Conservation (phyloP, 2,797 vertebrate species). For the Pangasius larnaudii region DNA sequence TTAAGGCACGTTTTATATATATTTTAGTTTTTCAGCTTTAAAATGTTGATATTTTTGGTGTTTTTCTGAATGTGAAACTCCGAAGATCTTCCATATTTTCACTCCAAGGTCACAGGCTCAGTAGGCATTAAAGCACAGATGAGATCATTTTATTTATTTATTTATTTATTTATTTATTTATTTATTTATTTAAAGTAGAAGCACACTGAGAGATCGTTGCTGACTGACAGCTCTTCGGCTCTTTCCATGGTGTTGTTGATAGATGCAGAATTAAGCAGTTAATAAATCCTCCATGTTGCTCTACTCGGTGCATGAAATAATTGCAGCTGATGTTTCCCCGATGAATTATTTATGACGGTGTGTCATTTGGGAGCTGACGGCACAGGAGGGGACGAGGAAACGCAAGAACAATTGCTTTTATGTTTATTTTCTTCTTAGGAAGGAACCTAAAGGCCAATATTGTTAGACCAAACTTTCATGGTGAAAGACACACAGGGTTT, state of each 20-base stretch:
- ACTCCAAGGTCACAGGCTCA: not conserved
- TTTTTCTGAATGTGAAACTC: not conserved
- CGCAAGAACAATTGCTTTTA: not conserved
- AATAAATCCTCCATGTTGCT: not conserved
- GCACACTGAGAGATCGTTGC: not conserved
- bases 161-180: not conserved
- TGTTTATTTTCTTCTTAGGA: not conserved
- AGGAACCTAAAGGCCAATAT: not conserved
- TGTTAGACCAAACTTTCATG: not conserved
- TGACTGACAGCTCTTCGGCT: not conserved
- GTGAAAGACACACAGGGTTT: not conserved
- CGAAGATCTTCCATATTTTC: not conserved
- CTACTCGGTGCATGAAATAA: not conserved
- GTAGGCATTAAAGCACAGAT: conserved; percentile 4
- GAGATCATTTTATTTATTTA: not conserved
- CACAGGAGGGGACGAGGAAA: not conserved
- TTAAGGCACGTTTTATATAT: not conserved
- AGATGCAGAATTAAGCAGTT: not conserved
- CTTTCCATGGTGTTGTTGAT: not conserved
- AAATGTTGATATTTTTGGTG: not conserved
- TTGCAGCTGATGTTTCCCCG: not conserved
- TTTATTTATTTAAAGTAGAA: not conserved
- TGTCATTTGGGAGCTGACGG: not conserved
- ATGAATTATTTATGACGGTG: conserved; percentile 1
- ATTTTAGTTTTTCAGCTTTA: not conserved